These are phyloP conservation scores for Aphelinus certus DNA, from an alignment of 1,140 invertebrate species.

Conservation along the genomic window DNA sequence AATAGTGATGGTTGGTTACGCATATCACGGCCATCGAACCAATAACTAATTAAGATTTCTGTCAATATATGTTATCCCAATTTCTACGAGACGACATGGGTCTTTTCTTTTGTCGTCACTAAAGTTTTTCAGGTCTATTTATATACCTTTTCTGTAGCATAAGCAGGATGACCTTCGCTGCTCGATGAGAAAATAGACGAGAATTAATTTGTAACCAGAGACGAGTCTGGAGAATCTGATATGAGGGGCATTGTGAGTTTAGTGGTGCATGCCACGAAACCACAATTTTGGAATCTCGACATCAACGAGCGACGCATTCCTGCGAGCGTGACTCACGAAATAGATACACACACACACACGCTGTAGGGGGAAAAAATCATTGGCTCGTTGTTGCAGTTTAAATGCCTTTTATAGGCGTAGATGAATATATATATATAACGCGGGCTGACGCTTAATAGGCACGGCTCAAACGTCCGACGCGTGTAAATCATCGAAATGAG, in stretches of 20 bases:
- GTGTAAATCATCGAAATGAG: background rate
- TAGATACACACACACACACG: background rate
- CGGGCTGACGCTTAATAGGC: background rate
- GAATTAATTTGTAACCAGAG: constrained; percentile 28
- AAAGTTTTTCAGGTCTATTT: no score
- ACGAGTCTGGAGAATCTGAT: background rate
- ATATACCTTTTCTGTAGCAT: no score
- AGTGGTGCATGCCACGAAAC: background rate
- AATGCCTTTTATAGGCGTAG: background rate
- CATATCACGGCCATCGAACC: no score
- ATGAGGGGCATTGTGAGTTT: background rate
- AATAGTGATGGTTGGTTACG: no score
- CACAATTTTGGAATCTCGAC: constrained; percentile 18
- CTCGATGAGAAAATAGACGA: background rate
- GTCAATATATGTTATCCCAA: no score
- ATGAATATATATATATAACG: background rate
- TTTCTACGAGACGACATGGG: no score
- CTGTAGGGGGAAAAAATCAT: no score
- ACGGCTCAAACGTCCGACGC: background rate
- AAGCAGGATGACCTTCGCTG: no score
- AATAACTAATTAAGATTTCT: no score
- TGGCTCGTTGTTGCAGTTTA: background rate
- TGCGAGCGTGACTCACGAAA: background rate
- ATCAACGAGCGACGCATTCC: background rate
- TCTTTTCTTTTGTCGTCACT: no score